Evolutionary conservation across 2,888 invertebrate species (phyloP).

Genomic region (Autographa pulchrina): DNA sequence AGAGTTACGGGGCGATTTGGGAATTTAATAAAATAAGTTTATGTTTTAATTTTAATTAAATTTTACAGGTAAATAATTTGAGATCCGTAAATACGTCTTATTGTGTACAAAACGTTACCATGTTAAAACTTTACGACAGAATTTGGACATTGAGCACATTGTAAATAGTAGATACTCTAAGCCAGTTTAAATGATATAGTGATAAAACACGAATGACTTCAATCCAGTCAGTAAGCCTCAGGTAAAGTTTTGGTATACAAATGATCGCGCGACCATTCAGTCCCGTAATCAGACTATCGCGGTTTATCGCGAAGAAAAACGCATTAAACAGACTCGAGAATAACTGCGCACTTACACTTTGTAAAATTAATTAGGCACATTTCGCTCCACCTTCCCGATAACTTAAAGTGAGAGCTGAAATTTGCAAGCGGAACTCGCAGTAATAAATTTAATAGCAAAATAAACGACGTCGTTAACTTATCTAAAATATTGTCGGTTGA

Average conservation of each 20-base stretch:
- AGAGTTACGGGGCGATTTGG: conserved; percentile 43
- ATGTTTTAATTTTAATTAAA: conserved; percentile 45
- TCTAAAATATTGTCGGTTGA: conserved; percentile 72
- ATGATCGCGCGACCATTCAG: conserved; percentile 18
- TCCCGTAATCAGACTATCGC: conserved; percentile 25
- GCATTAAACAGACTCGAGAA: conserved; percentile 45
- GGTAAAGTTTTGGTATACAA: neutral
- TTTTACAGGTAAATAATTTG: neutral
- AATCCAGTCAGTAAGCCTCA: neutral
- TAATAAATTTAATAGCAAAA: conserved; percentile 72
- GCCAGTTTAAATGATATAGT: no score
- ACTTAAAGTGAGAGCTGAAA: conserved; percentile 64
- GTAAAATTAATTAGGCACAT: conserved; percentile 61
- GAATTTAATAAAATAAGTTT: conserved; percentile 32
- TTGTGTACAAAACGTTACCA: neutral
- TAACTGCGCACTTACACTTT: conserved; percentile 54
- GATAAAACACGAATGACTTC: neutral
- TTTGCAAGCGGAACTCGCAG: conserved; percentile 63
- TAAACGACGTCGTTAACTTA: conserved; percentile 74
- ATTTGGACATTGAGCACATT: neutral
- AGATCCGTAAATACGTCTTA: neutral
- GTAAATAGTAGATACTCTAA: neutral
- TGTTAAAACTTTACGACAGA: neutral
- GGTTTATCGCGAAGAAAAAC: conserved; percentile 46
- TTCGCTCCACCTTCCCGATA: conserved; percentile 64